These are phyloP conservation scores for Ceraclea dissimilis DNA, from an alignment of 2,888 invertebrate species.

Conservation along the genomic window DNA sequence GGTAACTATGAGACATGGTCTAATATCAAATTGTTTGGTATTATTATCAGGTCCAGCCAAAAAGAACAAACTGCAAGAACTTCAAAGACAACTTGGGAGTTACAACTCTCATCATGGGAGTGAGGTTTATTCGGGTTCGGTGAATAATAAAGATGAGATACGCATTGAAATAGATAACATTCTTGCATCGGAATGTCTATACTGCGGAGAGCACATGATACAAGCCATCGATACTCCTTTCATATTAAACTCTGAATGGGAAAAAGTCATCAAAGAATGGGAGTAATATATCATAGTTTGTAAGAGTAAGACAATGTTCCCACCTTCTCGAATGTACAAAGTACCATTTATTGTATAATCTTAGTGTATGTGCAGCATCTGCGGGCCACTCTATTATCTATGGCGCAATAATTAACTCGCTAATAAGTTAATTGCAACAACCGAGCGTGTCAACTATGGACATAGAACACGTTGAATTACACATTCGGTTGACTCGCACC, in stretches of 20 bases:
- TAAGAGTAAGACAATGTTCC: too few relatives aligned
- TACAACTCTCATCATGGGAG: slow-evolving; percentile 32
- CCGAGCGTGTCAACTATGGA: too few relatives aligned
- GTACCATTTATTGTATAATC: too few relatives aligned
- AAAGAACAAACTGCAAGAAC: slow-evolving; percentile 53
- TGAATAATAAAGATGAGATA: slow-evolving; percentile 54
- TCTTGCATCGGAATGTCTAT: slow-evolving; percentile 84
- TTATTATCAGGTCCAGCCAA: slow-evolving; percentile 44
- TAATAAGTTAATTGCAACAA: too few relatives aligned
- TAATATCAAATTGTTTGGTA: not conserved
- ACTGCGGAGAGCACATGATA: slow-evolving; percentile 90
- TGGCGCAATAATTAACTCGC: too few relatives aligned
- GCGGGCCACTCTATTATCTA: too few relatives aligned
- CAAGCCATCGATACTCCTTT: slow-evolving; percentile 85
- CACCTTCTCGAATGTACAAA: too few relatives aligned
- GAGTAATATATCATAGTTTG: slow-evolving; percentile 42
- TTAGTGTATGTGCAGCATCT: too few relatives aligned
- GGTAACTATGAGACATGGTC: too few relatives aligned
- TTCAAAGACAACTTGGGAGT: slow-evolving; percentile 53
- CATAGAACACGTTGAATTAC: too few relatives aligned
- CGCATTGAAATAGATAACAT: slow-evolving; percentile 82
- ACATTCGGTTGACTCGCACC: too few relatives aligned
- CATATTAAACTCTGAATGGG: slow-evolving; percentile 75
- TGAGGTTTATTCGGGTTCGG: slow-evolving; percentile 30
- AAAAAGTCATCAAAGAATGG: slow-evolving; percentile 78